Percentiles rank a stretch among this genome's conserved stretches.
Evolutionary conservation across 2,113 vertebrate species (phyloP).

Genomic region (Marmota flaviventris): DNA sequence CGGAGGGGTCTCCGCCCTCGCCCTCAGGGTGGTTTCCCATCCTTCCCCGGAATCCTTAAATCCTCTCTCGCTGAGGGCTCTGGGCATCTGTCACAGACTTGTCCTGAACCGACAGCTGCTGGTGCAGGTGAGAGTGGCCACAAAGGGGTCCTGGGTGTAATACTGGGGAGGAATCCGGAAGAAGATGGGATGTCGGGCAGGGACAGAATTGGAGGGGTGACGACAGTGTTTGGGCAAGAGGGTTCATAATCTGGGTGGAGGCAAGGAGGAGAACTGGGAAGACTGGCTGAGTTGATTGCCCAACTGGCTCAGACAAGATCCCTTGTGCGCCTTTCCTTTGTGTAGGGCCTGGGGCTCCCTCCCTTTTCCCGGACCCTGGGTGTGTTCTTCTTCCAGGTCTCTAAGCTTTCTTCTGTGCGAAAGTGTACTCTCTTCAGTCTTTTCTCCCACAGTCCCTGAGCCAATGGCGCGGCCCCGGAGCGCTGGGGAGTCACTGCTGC

Average conservation of each 20-base stretch:
- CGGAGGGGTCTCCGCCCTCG: slow-evolving; percentile 10
- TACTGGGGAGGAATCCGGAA: not conserved
- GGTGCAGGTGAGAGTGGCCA: not conserved
- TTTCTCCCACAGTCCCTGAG: not conserved
- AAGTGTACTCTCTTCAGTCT: rapidly evolving
- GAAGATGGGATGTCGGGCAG: not conserved
- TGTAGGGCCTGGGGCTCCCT: not conserved
- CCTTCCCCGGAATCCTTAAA: slow-evolving; percentile 67
- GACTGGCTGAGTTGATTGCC: rapidly evolving
- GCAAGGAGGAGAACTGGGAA: too few species aligned
- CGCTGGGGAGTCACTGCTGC: not conserved
- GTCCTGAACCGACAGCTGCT: not conserved
- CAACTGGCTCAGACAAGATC: not conserved
- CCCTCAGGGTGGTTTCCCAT: not conserved
- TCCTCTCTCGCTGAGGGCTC: not conserved
- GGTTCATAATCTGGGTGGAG: not conserved
- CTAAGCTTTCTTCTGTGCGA: too few species aligned
- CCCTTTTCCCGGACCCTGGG: too few species aligned
- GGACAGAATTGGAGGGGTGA: not conserved
- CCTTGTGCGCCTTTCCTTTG: not conserved
- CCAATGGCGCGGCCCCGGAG: not conserved
- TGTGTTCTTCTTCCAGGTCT: too few species aligned
- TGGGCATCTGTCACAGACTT: not conserved
- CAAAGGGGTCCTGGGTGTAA: too few species aligned
- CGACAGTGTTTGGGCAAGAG: not conserved